A percentile compares a stretch with the other conserved stretches of the same genome.
Conservation (phyloP, 2,888 invertebrate genomes). For the Hofmannophila pseudospretella region DNA sequence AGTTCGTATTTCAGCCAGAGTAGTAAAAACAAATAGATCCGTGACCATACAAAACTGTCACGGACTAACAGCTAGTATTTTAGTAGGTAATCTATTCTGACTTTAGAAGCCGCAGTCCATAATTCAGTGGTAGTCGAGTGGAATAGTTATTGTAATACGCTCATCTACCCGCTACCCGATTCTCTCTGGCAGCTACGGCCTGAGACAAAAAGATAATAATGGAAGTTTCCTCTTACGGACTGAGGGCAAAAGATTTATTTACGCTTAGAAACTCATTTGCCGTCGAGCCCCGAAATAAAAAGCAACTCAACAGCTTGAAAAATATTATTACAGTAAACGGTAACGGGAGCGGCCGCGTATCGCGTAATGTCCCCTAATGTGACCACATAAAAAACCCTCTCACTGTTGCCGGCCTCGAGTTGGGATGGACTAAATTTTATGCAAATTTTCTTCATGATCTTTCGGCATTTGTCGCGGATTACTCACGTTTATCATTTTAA, state of each 20-base stretch:
- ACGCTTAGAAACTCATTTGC: conserved; percentile 70
- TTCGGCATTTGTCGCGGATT: conserved; percentile 51
- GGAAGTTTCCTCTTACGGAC: conserved; percentile 31
- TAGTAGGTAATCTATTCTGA: no score
- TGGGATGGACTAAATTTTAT: conserved; percentile 56
- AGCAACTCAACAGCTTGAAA: conserved; percentile 65
- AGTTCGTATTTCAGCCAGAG: no score
- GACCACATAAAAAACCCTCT: conserved; percentile 47
- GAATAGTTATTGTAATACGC: no score
- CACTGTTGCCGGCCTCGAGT: conserved; percentile 36
- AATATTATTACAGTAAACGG: conserved; percentile 58
- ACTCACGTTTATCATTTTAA: conserved; percentile 21
- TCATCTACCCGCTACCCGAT: background rate
- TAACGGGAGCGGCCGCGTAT: conserved; percentile 18
- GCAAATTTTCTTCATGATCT: conserved; percentile 59
- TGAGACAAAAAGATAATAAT: conserved; percentile 39
- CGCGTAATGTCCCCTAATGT: conserved; percentile 61
- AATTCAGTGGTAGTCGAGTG: no score
- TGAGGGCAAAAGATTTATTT: conserved; percentile 54
- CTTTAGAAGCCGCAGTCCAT: no score
- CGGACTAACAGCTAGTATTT: no score
- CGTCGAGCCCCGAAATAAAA: conserved; percentile 54
- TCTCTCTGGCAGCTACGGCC: conserved; percentile 6
- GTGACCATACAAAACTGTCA: no score
- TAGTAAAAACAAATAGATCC: no score